Conservation (phyloP, 2,797 vertebrate species). For the Anomalospiza imberbis region DNA sequence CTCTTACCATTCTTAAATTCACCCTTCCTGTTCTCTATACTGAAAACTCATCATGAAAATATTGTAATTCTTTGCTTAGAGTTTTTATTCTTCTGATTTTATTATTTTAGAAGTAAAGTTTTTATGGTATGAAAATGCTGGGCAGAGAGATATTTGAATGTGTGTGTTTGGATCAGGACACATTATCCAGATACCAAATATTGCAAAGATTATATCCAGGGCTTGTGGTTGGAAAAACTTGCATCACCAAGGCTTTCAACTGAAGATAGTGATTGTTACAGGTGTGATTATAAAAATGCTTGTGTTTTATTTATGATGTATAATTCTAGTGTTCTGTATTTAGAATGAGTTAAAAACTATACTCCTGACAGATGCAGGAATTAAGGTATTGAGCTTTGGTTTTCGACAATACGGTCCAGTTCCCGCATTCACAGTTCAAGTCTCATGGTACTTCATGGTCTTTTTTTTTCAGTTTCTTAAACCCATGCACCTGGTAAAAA, state of each 20-base stretch:
- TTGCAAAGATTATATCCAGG: neutral
- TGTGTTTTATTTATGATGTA: neutral
- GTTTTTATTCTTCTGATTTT: neutral
- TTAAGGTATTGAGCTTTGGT: neutral
- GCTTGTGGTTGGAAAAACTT: neutral
- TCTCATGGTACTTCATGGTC: neutral
- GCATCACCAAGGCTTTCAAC: neutral
- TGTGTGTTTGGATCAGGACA: neutral
- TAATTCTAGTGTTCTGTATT: neutral
- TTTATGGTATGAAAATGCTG: neutral
- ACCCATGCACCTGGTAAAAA: slow-evolving; percentile 5
- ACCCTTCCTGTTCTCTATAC: neutral
- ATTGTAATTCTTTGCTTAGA: neutral
- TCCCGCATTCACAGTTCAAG: slow-evolving; percentile 4
- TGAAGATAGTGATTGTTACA: neutral
- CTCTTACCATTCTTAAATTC: neutral
- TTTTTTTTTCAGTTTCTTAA: slow-evolving; percentile 9
- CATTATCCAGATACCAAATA: neutral
- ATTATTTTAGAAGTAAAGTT: neutral
- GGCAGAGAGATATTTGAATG: neutral
- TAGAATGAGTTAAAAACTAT: slow-evolving; percentile 9
- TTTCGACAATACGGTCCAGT: neutral
- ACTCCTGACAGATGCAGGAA: neutral
- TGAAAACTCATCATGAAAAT: neutral
- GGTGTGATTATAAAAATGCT: neutral